These are phyloP conservation scores for Hydrolagus colliei DNA, from an alignment of 2,797 vertebrate species.

Conservation along the genomic window DNA sequence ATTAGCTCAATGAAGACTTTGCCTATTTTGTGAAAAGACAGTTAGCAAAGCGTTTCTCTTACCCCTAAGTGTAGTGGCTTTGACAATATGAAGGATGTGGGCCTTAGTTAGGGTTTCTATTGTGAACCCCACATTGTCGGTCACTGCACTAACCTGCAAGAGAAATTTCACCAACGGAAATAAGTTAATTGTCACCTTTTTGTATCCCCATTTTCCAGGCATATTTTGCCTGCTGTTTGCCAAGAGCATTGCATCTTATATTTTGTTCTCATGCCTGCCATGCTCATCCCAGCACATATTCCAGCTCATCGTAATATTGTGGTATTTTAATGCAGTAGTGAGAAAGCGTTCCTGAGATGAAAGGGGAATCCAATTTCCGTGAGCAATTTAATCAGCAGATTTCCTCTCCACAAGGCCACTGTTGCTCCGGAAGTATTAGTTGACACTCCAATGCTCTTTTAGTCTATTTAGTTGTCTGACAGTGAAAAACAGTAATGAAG, in stretches of 20 bases:
- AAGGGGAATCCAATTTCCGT: background rate
- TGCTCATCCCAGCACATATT: no score
- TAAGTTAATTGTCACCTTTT: background rate
- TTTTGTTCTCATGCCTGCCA: background rate
- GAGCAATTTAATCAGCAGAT: slow-evolving; percentile 3
- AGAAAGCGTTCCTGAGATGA: background rate
- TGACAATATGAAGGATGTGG: no score
- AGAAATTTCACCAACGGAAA: no score
- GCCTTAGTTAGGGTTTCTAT: no score
- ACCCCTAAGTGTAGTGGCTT: no score
- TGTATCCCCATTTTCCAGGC: background rate
- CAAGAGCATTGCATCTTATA: background rate
- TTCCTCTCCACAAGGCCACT: background rate
- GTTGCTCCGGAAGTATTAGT: slow-evolving; percentile 15
- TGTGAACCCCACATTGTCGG: no score
- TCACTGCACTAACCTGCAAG: no score
- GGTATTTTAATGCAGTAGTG: background rate
- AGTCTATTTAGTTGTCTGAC: slow-evolving; percentile 44
- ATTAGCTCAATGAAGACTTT: no score
- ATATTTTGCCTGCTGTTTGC: background rate
- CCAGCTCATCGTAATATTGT: no score
- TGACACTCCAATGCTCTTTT: slow-evolving; percentile 41
- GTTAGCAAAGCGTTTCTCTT: no score
- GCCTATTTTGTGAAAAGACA: no score
- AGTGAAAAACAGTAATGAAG: slow-evolving; percentile 43